Conservation (phyloP, 2,113 vertebrate species). For the Corythornis madagascariensis region DNA sequence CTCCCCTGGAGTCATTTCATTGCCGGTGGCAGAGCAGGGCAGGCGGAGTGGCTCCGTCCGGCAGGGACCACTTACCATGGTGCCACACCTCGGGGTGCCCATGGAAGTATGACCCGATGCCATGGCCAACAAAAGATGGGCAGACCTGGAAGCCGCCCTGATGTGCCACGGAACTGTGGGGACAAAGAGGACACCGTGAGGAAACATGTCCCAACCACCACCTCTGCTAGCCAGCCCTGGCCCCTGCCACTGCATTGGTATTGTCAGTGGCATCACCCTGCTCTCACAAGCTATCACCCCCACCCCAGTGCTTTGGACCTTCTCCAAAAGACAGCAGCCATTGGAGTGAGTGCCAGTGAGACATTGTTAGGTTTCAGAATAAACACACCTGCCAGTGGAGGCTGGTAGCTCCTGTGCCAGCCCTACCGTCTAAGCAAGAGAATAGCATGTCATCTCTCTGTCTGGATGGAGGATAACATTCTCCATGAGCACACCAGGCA, state of each 20-base stretch:
- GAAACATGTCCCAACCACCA: background rate
- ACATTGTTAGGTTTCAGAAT: background rate
- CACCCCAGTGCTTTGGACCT: accelerated
- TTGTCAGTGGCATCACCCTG: accelerated
- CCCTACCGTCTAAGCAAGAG: background rate
- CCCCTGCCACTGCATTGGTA: accelerated
- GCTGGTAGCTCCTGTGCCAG: background rate
- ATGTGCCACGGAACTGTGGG: slow-evolving; percentile 81
- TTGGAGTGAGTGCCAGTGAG: accelerated
- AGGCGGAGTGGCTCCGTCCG: too few species aligned
- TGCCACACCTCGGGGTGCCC: slow-evolving; percentile 97
- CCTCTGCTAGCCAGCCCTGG: background rate
- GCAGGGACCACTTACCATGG: slow-evolving; percentile 81
- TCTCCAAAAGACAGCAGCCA: background rate
- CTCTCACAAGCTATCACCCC: background rate
- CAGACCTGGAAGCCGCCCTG: slow-evolving; percentile 85
- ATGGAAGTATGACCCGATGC: slow-evolving; percentile 94
- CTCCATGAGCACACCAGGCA: background rate
- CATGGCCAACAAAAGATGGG: slow-evolving; percentile 92
- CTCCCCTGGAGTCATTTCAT: background rate
- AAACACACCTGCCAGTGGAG: background rate
- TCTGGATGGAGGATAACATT: background rate
- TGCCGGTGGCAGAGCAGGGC: background rate
- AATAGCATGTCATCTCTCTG: background rate
- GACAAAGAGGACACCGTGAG: slow-evolving; percentile 3